Evolutionary conservation across 2,797 vertebrate species (phyloP).

Genomic region (Microctenopoma stevenorrisi): DNA sequence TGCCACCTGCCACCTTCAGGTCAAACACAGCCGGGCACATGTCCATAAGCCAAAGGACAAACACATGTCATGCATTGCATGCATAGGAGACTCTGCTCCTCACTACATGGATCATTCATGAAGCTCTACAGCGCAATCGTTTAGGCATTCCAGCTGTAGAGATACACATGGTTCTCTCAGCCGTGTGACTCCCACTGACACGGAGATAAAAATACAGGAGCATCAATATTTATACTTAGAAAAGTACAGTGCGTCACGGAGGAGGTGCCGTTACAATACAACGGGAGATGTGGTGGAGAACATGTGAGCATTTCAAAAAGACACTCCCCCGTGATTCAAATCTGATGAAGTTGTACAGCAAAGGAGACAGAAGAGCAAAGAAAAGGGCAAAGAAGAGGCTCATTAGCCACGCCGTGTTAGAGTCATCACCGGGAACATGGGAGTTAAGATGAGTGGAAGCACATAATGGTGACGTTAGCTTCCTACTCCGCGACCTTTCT

Average conservation of each 20-base stretch:
- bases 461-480: constrained; percentile 6
- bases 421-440: neutral
- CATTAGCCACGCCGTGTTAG: neutral
- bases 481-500: constrained; percentile 32
- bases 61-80: neutral
- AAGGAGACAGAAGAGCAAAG: neutral
- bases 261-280: neutral
- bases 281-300: constrained; percentile 15
- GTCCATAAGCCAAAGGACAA: neutral
- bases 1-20: neutral
- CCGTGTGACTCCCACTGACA: constrained; percentile 14
- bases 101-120: constrained; percentile 69
- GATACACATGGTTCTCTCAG: constrained; percentile 2
- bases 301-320: constrained; percentile 26
- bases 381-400: neutral
- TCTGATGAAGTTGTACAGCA: neutral
- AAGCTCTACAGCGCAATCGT: constrained; percentile 32
- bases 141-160: constrained; percentile 14
- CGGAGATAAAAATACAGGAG: constrained; percentile 39
- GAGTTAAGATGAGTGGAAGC: constrained; percentile 6
- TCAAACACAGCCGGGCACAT: too few relatives aligned
- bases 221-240: constrained; percentile 65
- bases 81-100: neutral
- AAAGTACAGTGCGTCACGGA: constrained; percentile 14
- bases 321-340: neutral